Conservation (phyloP, 1,140 invertebrate species). For the Aphis gossypii region DNA sequence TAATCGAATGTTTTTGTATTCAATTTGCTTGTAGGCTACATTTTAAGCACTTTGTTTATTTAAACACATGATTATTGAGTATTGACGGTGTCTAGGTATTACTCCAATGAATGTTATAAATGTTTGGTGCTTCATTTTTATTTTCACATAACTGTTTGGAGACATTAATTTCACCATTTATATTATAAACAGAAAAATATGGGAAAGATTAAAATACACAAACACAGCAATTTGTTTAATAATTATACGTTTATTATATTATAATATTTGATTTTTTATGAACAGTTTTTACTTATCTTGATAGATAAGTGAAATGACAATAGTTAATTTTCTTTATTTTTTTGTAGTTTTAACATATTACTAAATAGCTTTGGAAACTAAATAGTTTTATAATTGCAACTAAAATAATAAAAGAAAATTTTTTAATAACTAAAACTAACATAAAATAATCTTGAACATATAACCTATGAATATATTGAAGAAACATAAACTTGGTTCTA, state of each 20-base stretch:
- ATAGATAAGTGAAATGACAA: conserved; percentile 42
- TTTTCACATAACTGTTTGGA: background rate
- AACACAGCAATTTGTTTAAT: conserved; percentile 26
- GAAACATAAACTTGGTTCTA: conserved; percentile 44
- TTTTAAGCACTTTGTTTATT: conserved; percentile 18
- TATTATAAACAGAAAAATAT: background rate
- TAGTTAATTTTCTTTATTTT: conserved; percentile 43
- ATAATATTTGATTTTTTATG: conserved; percentile 57
- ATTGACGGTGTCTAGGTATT: too few relatives aligned
- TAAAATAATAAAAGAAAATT: conserved; percentile 31
- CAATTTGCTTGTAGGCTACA: background rate
- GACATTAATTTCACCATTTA: background rate
- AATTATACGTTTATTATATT: conserved; percentile 39
- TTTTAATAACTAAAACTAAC: conserved; percentile 37
- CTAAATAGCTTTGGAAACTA: background rate
- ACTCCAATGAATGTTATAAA: too few relatives aligned
- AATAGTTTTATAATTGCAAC: conserved; percentile 28
- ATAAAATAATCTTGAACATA: conserved; percentile 43
- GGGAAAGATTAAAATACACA: background rate
- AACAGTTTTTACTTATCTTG: conserved; percentile 47
- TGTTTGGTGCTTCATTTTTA: background rate
- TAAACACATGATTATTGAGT: background rate
- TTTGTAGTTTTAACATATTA: conserved; percentile 9
- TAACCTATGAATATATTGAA: conserved; percentile 45
- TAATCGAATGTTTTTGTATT: background rate